These are phyloP conservation scores for Scatophagus argus DNA, from an alignment of 2,113 vertebrate species.

Conservation along the genomic window DNA sequence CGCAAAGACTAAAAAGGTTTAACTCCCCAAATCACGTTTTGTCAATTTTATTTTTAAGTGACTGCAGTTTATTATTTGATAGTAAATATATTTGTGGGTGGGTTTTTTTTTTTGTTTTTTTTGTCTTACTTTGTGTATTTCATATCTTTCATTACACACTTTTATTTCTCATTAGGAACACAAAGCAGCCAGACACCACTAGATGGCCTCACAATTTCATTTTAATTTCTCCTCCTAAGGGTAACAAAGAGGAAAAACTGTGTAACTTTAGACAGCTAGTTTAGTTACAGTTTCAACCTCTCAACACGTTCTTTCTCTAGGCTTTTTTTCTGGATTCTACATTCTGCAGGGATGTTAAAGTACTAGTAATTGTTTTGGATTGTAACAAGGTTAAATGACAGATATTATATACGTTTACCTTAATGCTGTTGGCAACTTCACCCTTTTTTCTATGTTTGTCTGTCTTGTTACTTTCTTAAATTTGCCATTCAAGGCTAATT, in stretches of 20 bases:
- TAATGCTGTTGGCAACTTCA: background rate
- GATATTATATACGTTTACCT: background rate
- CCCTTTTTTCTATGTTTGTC: background rate
- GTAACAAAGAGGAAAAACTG: background rate
- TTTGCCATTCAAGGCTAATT: background rate
- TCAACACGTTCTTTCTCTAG: background rate
- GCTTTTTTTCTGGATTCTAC: too few species aligned
- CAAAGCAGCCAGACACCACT: conserved; percentile 39
- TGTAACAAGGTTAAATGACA: background rate
- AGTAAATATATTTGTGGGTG: too few species aligned
- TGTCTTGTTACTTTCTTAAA: background rate
- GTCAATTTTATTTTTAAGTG: background rate
- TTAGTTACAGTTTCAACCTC: background rate
- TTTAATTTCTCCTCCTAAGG: background rate
- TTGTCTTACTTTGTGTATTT: background rate
- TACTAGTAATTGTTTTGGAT: too few species aligned
- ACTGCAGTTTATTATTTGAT: background rate
- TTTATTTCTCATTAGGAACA: background rate
- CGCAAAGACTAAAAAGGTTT: background rate
- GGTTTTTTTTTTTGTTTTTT: too few species aligned
- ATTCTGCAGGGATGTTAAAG: too few species aligned
- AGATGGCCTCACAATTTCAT: conserved; percentile 54
- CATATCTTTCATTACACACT: background rate
- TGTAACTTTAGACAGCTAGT: background rate
- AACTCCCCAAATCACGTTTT: background rate